phyloP scores from a whole-genome alignment of 2,113 vertebrate genomes.

The Anhinga rufa region DNA sequence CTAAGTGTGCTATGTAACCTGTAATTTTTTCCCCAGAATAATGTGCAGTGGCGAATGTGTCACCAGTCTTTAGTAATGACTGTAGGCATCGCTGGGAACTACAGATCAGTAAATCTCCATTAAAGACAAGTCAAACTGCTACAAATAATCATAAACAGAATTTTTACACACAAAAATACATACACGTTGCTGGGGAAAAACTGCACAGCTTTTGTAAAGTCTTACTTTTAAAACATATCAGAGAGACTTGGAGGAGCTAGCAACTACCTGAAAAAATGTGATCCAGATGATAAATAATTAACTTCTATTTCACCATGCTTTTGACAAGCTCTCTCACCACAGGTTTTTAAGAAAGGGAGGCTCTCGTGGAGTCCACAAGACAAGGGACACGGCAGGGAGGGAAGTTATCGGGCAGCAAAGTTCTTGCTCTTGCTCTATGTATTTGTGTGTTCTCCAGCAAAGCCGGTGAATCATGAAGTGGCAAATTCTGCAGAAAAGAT shows the following conservation, averaged over 20 bases:
- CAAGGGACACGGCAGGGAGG: background rate
- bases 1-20: background rate
- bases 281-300: background rate
- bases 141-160: background rate
- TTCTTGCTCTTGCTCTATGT: background rate
- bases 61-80: background rate
- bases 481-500: background rate
- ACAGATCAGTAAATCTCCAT: background rate
- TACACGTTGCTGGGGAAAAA: background rate
- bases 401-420: background rate
- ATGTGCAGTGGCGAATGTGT: background rate
- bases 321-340: background rate
- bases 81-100: background rate
- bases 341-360: background rate
- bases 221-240: background rate
- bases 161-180: background rate
- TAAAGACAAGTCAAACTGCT: background rate
- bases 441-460: background rate
- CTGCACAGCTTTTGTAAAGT: background rate
- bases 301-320: background rate
- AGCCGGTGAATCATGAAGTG: background rate
- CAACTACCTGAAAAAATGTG: background rate
- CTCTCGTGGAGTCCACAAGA: background rate
- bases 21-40: background rate
- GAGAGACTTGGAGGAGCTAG: background rate